Percentiles rank a stretch among this genome's conserved stretches.
Conservation (phyloP, 2,888 invertebrate species). For the Hirtodrosophila trivittata region DNA sequence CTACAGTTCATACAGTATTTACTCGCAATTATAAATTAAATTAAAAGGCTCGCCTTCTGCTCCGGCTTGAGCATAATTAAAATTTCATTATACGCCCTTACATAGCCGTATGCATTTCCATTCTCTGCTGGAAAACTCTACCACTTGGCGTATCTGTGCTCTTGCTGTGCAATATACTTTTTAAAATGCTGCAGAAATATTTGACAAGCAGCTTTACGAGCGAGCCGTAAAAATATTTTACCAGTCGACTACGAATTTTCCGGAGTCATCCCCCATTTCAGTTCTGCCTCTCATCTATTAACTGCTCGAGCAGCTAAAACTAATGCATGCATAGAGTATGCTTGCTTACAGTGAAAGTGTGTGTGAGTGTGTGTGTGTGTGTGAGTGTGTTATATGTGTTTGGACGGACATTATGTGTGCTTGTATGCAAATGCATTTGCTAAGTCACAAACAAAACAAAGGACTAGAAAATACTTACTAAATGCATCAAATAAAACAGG, state of each 20-base stretch:
- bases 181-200: conserved; percentile 70
- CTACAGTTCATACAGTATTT: conserved; percentile 5
- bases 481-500: conserved; percentile 47
- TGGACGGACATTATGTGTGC: conserved; percentile 27
- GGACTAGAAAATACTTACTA: conserved; percentile 55
- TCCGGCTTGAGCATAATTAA: conserved; percentile 64
- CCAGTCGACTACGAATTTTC: conserved; percentile 10
- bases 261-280: no score
- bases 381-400: conserved; percentile 13
- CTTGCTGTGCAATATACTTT: conserved; percentile 35
- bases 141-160: not conserved
- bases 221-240: conserved; percentile 65
- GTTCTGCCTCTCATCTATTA: conserved; percentile 49
- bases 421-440: conserved; percentile 55
- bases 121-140: no score
- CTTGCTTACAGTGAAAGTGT: conserved; percentile 40
- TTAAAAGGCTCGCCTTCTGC: conserved; percentile 65
- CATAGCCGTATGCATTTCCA: conserved; percentile 15
- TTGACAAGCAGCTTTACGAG: conserved; percentile 73
- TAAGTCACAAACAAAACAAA: conserved; percentile 45
- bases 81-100: conserved; percentile 66
- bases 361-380: not conserved
- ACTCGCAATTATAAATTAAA: conserved; percentile 70
- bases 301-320: conserved; percentile 58
- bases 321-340: conserved; percentile 65